phyloP scores from a whole-genome alignment of 2,888 invertebrate species.

The Hyposoter didymator region DNA sequence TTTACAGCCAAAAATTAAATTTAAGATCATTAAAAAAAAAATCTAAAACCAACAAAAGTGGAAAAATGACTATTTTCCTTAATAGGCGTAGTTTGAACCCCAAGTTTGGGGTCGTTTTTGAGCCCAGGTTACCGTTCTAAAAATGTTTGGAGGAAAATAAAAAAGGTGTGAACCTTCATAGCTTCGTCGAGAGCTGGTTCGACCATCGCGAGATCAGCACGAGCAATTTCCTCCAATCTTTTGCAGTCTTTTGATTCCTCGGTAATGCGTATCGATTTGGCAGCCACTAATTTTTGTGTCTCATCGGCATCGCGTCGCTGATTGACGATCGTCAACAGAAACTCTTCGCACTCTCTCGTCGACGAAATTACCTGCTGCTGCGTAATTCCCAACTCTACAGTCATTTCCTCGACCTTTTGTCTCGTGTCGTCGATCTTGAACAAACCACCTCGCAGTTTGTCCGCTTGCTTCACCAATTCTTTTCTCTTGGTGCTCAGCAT shows the following conservation, averaged over 20 bases:
- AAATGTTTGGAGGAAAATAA: not conserved
- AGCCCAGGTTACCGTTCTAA: no score
- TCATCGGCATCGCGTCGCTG: conserved; percentile 94
- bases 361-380: conserved; percentile 90
- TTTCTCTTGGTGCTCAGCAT: conserved; percentile 87
- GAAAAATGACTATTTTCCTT: no score
- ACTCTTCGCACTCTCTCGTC: conserved; percentile 94
- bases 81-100: no score
- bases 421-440: conserved; percentile 95
- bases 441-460: conserved; percentile 92
- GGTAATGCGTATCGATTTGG: conserved; percentile 89
- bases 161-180: conserved; percentile 84
- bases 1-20: no score
- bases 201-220: conserved; percentile 93
- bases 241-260: conserved; percentile 93
- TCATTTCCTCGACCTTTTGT: conserved; percentile 92
- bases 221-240: conserved; percentile 92
- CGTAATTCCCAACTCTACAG: conserved; percentile 91
- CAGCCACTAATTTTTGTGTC: conserved; percentile 89
- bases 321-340: conserved; percentile 91
- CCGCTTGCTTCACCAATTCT: conserved; percentile 90
- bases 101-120: no score
- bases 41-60: no score
- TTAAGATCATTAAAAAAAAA: no score
- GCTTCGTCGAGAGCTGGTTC: conserved; percentile 96